Percentiles rank a stretch among this genome's conserved stretches.
These are phyloP conservation scores for Cairina moschata DNA, from an alignment of 2,113 vertebrate species.

Conservation along the genomic window DNA sequence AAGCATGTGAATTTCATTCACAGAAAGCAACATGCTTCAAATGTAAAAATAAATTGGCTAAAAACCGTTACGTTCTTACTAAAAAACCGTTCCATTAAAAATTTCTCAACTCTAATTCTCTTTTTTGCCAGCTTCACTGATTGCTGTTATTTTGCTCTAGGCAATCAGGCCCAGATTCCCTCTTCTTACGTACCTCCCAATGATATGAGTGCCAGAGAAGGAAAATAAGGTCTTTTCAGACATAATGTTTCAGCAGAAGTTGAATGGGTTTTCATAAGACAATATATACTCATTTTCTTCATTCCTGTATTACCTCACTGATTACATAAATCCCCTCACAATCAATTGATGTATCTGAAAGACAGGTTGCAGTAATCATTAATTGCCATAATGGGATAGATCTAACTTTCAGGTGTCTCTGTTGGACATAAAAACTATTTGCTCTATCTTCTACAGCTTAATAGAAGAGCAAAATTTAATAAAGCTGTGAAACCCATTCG, in stretches of 20 bases:
- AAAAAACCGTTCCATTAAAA: not conserved
- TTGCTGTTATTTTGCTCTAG: not conserved
- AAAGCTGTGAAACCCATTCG: conserved; percentile 33
- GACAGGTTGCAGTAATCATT: not conserved
- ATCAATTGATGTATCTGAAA: not conserved
- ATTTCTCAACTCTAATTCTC: not conserved
- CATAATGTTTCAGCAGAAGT: not conserved
- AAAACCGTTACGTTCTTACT: not conserved
- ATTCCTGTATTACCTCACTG: not conserved
- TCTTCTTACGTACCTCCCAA: not conserved
- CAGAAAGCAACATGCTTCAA: not conserved
- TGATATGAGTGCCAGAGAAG: not conserved
- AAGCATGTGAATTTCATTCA: not conserved
- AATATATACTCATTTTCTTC: not conserved
- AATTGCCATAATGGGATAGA: not conserved
- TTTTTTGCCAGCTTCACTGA: not conserved
- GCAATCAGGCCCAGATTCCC: not conserved
- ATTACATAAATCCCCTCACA: not conserved
- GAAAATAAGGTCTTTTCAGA: not conserved
- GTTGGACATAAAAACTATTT: not conserved
- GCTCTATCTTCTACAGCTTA: conserved; percentile 64
- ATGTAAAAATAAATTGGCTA: not conserved
- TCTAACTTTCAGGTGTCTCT: not conserved
- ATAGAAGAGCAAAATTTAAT: conserved; percentile 24
- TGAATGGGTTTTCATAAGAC: not conserved